These are phyloP conservation scores for Vidua chalybeata DNA, from an alignment of 2,113 vertebrate genomes.

Conservation along the genomic window DNA sequence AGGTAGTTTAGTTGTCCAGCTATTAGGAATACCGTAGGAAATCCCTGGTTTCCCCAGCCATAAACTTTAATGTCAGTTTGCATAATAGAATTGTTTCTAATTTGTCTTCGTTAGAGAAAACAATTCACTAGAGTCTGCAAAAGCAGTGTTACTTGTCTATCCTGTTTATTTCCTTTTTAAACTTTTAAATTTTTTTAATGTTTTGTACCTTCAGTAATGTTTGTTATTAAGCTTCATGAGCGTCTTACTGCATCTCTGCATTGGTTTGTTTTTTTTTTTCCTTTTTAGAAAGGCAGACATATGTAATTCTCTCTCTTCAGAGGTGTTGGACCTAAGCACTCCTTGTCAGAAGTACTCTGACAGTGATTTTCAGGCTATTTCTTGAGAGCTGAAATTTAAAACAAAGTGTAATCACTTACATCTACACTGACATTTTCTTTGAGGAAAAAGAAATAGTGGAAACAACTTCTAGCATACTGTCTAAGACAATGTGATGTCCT, in stretches of 20 bases:
- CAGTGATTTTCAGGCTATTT: neutral
- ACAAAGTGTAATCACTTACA: neutral
- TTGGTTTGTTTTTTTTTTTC: too few species aligned
- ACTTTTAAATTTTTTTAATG: neutral
- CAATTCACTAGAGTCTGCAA: neutral
- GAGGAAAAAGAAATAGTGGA: neutral
- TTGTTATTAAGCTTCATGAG: neutral
- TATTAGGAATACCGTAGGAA: slow-evolving; percentile 18
- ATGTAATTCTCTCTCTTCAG: neutral
- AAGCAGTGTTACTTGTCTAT: neutral
- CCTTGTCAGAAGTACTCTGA: neutral
- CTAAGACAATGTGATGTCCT: neutral
- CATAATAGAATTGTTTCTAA: slow-evolving; percentile 41
- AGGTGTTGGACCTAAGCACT: neutral
- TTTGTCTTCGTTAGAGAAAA: neutral
- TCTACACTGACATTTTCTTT: neutral
- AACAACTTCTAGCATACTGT: neutral
- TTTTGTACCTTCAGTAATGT: neutral
- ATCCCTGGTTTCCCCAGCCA: slow-evolving; percentile 22
- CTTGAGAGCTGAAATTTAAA: neutral
- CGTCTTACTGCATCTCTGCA: neutral
- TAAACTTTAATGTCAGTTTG: slow-evolving; percentile 40
- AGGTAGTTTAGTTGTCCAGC: slow-evolving; percentile 43
- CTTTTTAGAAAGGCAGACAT: neutral
- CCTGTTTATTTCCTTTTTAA: neutral